Evolutionary conservation across 2,888 invertebrate species (phyloP).

Genomic region (Chironomus tentans): DNA sequence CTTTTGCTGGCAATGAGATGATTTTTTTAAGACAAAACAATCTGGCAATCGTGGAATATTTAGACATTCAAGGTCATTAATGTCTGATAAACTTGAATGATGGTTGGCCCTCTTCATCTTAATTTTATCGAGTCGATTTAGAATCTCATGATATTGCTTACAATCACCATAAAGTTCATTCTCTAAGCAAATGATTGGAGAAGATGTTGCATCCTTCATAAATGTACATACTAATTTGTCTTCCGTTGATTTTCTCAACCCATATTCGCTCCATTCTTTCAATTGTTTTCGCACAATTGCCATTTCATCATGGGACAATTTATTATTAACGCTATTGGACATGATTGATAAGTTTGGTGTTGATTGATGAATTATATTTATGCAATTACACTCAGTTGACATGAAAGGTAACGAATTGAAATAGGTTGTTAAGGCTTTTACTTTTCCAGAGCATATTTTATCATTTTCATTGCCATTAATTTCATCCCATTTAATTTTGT

Average conservation of each 20-base stretch:
- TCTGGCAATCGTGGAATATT: background rate
- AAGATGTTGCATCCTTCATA: background rate
- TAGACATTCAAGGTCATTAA: background rate
- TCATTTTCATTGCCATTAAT: background rate
- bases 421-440: conserved; percentile 60
- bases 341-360: conserved; percentile 4
- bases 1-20: background rate
- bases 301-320: conserved; percentile 32
- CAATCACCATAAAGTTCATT: background rate
- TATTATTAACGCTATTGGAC: background rate
- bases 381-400: background rate
- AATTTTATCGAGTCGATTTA: background rate
- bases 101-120: background rate
- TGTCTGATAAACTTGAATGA: background rate
- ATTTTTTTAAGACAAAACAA: background rate
- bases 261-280: conserved; percentile 41
- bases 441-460: conserved; percentile 53
- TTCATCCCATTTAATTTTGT: conserved; percentile 10
- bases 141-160: background rate
- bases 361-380: background rate
- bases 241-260: conserved; percentile 30
- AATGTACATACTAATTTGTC: background rate
- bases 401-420: conserved; percentile 39
- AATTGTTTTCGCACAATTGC: conserved; percentile 37
- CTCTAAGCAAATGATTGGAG: background rate